These are phyloP conservation scores for Heterocephalus glaber DNA, from an alignment of 2,113 vertebrate species.

Conservation along the genomic window DNA sequence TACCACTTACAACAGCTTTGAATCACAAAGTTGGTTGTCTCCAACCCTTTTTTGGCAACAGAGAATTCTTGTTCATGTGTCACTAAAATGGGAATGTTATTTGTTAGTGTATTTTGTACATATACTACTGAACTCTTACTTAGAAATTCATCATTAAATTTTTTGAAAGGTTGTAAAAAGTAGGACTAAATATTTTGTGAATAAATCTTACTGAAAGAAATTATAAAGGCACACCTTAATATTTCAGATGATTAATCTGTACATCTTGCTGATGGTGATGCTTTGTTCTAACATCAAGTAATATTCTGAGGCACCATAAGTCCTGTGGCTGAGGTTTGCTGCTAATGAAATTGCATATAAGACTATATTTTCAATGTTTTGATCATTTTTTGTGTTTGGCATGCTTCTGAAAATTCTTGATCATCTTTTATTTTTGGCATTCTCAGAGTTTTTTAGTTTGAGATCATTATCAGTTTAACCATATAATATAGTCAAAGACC, in stretches of 20 bases:
- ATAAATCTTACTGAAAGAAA: not conserved
- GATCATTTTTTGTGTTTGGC: not conserved
- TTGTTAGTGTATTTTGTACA: not conserved
- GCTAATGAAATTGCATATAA: not conserved
- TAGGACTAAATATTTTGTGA: not conserved
- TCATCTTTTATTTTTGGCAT: not conserved
- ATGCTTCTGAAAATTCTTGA: not conserved
- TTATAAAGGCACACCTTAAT: not conserved
- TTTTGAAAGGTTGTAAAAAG: not conserved
- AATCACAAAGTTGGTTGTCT: not conserved
- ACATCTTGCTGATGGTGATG: not conserved
- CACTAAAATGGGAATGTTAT: not conserved
- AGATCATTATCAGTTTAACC: constrained; percentile 9
- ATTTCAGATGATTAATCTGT: not conserved
- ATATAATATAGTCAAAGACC: not conserved
- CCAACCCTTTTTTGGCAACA: not conserved
- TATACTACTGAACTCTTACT: not conserved
- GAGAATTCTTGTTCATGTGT: not conserved
- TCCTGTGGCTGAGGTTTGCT: not conserved
- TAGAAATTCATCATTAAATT: not conserved
- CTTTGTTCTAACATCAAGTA: not conserved
- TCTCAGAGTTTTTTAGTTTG: not conserved
- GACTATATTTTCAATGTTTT: not conserved
- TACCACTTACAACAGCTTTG: not conserved
- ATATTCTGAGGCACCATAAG: not conserved